A percentile compares a stretch with the other conserved stretches of the same genome.
These are phyloP conservation scores for Bellardia pandia DNA, from an alignment of 2,888 invertebrate genomes.

Conservation along the genomic window DNA sequence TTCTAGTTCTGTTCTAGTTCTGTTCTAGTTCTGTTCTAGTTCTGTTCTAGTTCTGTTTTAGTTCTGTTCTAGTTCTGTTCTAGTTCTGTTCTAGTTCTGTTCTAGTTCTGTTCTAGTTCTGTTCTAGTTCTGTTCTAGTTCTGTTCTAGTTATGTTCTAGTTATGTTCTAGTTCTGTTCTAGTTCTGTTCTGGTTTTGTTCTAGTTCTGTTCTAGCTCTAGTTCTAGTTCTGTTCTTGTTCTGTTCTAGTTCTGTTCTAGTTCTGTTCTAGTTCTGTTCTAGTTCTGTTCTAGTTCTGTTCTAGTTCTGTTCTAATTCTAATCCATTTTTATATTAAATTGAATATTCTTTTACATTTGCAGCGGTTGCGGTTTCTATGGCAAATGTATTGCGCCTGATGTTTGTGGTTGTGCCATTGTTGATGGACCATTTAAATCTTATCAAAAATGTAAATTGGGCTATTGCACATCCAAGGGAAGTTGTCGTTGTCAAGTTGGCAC, in stretches of 20 bases:
- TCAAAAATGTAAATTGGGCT: constrained; percentile 75
- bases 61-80: not conserved
- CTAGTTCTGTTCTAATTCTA: not conserved
- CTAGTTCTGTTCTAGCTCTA: not conserved
- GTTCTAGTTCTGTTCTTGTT: not conserved
- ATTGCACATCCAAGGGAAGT: constrained; percentile 78
- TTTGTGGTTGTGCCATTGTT: constrained; percentile 82
- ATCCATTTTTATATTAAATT: not conserved
- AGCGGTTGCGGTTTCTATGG: constrained; percentile 82
- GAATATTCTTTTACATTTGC: not conserved
- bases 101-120: not conserved
- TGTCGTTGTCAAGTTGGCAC: constrained; percentile 80
- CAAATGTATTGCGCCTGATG: constrained; percentile 80
- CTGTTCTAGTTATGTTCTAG: not conserved
- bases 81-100: not conserved
- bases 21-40: not conserved
- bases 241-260: not conserved
- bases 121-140: not conserved
- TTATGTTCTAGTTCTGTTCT: not conserved
- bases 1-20: not conserved
- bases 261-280: not conserved
- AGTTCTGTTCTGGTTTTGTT: not conserved
- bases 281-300: not conserved
- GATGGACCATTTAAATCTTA: constrained; percentile 74
- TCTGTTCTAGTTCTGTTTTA: not conserved